Base-by-base conservation (phyloP, 2,888 invertebrate genomes). In the Sisyra nigra region DNA sequence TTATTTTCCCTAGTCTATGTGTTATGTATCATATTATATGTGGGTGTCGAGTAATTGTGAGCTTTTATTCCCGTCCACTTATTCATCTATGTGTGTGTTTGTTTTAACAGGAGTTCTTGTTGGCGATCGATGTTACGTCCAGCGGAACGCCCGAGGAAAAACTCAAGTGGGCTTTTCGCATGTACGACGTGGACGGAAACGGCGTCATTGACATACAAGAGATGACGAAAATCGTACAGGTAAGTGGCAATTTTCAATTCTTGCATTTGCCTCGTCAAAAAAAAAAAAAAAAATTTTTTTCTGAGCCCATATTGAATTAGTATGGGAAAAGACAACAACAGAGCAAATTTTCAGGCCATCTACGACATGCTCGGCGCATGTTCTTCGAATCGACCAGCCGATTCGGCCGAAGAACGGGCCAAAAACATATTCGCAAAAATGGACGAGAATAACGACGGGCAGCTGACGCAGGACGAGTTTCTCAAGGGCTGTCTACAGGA, bases 171-270 rank as follows among this genome's bases (percentile, higher is more conserved):
- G 96, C 96, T 49, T 96, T 96, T 74, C 81, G 93, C 61, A 93
- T 94, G 91, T 94, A 96, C 66, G 94, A 96, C 63, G 94, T 96
- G 36, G 94, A 96, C 63, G 92, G 93, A 40, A 96, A 96, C 60
- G 96, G 94, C 47, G 89, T 92, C 55, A 96, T 96, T 64, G 94
- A 96, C 64, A 89, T 93, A 57, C 89, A 92, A 63, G 96, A 96
- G 74, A 96, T 96, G 96, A 91, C 92, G 50, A 94, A 96, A 76
- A 96, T 96, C 61, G 94, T 96, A 51, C 93, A 94, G 86, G 94
- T 93, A 65, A 62, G 66, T 52, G 18, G 11, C 40, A 41, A 32
- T 31, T 19, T 45, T 32, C 35, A 29, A 17, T 19, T 24, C 24
- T 24, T 3, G 24, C 24, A 24, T 24, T 11, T 17, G 39, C 41